phyloP scores from a whole-genome alignment of 2,797 vertebrate species.

The Mus minutoides region DNA sequence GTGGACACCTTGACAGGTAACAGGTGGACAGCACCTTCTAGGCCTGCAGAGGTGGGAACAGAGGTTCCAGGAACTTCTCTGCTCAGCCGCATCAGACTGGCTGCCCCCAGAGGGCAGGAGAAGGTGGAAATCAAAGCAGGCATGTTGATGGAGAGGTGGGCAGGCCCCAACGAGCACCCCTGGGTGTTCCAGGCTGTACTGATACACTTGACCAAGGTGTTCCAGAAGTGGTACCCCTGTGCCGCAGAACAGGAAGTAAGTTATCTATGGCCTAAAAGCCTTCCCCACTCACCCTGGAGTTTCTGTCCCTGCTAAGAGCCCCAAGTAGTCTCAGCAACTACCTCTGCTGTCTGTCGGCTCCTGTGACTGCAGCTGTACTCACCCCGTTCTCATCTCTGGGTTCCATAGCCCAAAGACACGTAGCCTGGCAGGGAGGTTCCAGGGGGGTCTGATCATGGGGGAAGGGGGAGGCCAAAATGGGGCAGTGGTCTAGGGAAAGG shows the following conservation, averaged over 20 bases:
- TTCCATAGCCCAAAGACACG: neutral
- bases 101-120: neutral
- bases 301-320: neutral
- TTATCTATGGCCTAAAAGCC: neutral
- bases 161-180: neutral
- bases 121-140: neutral
- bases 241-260: neutral
- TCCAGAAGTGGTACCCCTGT: neutral
- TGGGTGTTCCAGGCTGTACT: neutral
- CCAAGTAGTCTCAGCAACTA: too few species aligned
- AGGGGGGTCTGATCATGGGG: neutral
- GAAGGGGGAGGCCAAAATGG: neutral
- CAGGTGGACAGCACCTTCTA: fast-evolving
- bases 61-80: neutral
- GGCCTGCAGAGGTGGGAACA: neutral
- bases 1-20: neutral
- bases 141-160: too few species aligned
- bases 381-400: neutral
- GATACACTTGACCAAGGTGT: neutral
- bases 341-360: too few species aligned
- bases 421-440: neutral
- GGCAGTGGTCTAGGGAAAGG: neutral
- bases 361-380: fast-evolving
- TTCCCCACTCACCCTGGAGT: too few species aligned
- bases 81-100: neutral